Percentiles rank a stretch among this genome's conserved stretches.
These are phyloP conservation scores for Bucco capensis DNA, from an alignment of 2,113 vertebrate genomes.

Conservation along the genomic window DNA sequence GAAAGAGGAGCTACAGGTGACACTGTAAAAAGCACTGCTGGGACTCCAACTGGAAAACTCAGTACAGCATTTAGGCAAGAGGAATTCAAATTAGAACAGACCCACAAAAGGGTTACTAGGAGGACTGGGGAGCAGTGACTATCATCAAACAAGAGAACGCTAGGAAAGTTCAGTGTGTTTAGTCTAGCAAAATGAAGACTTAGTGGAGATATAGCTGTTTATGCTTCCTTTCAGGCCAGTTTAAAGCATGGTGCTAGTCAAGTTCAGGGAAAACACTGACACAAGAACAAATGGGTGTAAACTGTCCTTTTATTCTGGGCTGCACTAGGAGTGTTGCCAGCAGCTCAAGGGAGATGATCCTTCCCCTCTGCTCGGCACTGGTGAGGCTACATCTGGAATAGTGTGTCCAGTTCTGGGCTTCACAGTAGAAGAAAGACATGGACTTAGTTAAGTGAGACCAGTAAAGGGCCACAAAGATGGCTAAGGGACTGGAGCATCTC, in stretches of 20 bases:
- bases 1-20: neutral
- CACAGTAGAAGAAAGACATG: neutral
- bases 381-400: neutral
- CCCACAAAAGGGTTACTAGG: slow-evolving; percentile 6
- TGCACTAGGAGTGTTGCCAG: neutral
- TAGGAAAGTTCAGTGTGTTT: slow-evolving; percentile 22
- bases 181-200: slow-evolving; percentile 36
- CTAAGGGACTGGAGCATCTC: neutral
- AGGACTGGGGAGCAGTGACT: neutral
- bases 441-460: neutral
- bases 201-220: slow-evolving; percentile 23
- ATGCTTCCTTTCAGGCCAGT: slow-evolving; percentile 23
- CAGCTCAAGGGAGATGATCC: neutral
- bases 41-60: neutral
- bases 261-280: neutral
- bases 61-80: neutral
- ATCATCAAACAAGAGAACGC: neutral
- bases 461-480: neutral
- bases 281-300: neutral
- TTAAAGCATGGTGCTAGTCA: neutral
- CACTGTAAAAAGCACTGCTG: neutral
- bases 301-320: neutral
- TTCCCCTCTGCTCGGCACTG: neutral
- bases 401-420: neutral
- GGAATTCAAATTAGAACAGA: neutral